These are phyloP conservation scores for Brachionus koreanus DNA, from an alignment of 1,140 invertebrate genomes.

Conservation along the genomic window DNA sequence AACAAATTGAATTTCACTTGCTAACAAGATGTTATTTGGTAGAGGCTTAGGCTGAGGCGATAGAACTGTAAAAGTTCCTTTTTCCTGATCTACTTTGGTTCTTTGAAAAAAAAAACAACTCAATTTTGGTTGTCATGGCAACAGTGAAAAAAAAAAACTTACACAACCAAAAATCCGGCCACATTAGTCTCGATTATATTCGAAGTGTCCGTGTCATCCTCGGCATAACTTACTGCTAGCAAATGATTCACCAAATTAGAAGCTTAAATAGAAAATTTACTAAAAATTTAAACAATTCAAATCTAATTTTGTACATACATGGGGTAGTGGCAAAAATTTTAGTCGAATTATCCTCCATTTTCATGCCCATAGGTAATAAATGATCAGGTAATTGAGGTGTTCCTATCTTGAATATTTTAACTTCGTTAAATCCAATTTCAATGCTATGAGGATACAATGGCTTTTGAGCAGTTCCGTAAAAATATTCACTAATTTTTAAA, in stretches of 20 bases:
- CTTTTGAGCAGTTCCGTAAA: conserved; percentile 74
- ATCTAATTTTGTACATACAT: conserved; percentile 51
- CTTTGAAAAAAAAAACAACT: conserved; percentile 62
- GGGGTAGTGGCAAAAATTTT: conserved; percentile 79
- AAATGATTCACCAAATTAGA: conserved; percentile 77
- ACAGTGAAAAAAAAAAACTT: conserved; percentile 60
- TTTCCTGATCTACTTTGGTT: conserved; percentile 80
- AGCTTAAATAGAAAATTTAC: conserved; percentile 53
- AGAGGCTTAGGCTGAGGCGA: conserved; percentile 85
- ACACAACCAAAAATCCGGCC: conserved; percentile 88
- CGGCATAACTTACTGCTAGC: conserved; percentile 71
- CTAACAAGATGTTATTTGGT: conserved; percentile 65
- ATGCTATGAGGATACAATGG: conserved; percentile 81
- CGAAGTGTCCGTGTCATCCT: conserved; percentile 56
- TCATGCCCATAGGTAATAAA: conserved; percentile 91
- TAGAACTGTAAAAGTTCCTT: conserved; percentile 77
- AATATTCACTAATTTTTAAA: conserved; percentile 79
- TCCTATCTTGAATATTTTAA: conserved; percentile 38
- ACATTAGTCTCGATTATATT: conserved; percentile 77
- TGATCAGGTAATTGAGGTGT: conserved; percentile 84
- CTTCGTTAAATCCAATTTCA: conserved; percentile 72
- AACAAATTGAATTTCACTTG: conserved; percentile 51
- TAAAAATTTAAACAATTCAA: background rate
- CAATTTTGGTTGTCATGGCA: background rate
- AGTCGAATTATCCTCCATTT: conserved; percentile 79